A percentile compares a stretch with the other conserved stretches of the same genome.
phyloP scores from a whole-genome alignment of 2,113 vertebrate species.

The Mus pahari region DNA sequence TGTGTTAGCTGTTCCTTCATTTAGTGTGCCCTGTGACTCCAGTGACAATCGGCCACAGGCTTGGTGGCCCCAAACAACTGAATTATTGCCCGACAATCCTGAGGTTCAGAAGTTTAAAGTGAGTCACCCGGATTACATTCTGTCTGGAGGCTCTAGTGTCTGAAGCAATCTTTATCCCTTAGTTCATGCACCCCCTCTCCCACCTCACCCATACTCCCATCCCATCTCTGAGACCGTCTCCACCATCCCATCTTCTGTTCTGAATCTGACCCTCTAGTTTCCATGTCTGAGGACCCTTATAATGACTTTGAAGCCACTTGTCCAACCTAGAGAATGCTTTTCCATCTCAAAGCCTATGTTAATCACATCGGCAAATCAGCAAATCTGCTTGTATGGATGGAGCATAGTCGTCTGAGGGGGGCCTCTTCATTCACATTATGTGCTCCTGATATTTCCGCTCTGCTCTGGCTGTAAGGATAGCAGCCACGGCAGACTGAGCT shows the following conservation, averaged over 20 bases:
- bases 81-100: not conserved
- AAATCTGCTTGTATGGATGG: not conserved
- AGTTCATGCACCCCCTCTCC: not conserved
- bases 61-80: not conserved
- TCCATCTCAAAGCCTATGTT: not conserved
- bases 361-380: not conserved
- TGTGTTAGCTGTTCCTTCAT: not conserved
- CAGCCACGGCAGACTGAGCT: not conserved
- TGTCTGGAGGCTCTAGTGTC: not conserved
- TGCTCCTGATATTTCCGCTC: not conserved
- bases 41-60: not conserved
- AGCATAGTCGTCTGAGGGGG: too few species aligned
- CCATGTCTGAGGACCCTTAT: not conserved
- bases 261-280: not conserved
- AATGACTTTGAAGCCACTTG: not conserved
- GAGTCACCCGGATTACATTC: not conserved
- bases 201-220: not conserved
- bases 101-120: not conserved
- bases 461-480: not conserved
- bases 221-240: not conserved
- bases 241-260: not conserved
- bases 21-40: rapidly evolving
- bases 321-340: not conserved
- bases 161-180: not conserved
- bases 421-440: not conserved